Conservation (phyloP, 2,888 invertebrate species). For the Aromia moschata region DNA sequence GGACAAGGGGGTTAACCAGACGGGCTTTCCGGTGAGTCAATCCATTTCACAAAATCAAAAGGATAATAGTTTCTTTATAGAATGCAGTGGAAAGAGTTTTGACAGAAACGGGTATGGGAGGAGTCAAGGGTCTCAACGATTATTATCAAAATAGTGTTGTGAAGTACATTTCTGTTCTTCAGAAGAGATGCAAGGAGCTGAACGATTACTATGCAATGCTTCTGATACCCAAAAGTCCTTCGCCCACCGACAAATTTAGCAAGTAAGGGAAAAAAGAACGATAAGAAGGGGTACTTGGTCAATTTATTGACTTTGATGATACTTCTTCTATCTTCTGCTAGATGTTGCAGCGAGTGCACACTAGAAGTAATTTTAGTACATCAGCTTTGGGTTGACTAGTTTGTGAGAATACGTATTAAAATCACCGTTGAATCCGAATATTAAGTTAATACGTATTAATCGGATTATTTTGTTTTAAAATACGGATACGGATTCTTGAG, state of each 20-base stretch:
- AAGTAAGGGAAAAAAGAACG: conserved; percentile 45
- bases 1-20: conserved; percentile 56
- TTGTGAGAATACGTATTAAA: too few species aligned
- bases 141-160: conserved; percentile 66
- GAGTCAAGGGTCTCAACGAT: conserved; percentile 66
- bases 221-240: conserved; percentile 49
- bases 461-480: too few species aligned
- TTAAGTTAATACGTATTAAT: too few species aligned
- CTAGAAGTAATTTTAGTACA: too few species aligned
- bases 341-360: too few species aligned
- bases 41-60: too few species aligned
- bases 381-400: too few species aligned
- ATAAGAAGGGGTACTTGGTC: neutral
- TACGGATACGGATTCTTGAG: too few species aligned
- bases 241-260: conserved; percentile 48
- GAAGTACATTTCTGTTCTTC: conserved; percentile 55
- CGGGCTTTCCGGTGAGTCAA: conserved; percentile 65
- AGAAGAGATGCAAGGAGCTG: conserved; percentile 54
- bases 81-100: conserved; percentile 70
- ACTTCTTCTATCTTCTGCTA: neutral
- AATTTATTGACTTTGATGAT: neutral
- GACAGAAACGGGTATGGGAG: conserved; percentile 70
- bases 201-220: conserved; percentile 52
- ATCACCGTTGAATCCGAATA: too few species aligned
- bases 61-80: conserved; percentile 62